Evolutionary conservation across 1,140 invertebrate genomes (phyloP).

Genomic region (Diprion similis): DNA sequence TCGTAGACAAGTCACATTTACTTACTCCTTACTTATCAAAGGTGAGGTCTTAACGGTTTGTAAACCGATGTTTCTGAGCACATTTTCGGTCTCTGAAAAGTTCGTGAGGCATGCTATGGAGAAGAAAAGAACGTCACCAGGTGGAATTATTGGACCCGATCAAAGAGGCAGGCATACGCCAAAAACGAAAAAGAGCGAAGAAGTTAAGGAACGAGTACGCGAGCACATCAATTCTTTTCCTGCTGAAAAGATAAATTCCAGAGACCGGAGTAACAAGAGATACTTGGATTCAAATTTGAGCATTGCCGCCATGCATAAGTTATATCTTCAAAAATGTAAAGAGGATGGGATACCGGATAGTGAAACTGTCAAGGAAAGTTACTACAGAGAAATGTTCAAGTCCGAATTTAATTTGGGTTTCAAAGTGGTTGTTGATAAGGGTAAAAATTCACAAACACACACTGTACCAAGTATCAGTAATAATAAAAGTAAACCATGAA

Average conservation of each 20-base stretch:
- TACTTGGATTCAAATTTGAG: conserved; percentile 36
- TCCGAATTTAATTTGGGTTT: conserved; percentile 43
- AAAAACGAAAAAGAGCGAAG: conserved; percentile 42
- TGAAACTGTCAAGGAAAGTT: conserved; percentile 42
- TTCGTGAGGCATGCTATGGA: conserved; percentile 41
- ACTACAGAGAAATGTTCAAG: conserved; percentile 45
- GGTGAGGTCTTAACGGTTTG: conserved; percentile 39
- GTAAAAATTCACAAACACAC: not conserved
- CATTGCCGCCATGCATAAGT: conserved; percentile 40
- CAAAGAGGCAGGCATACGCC: conserved; percentile 38
- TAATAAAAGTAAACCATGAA: conserved; percentile 15
- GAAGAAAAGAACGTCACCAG: conserved; percentile 37
- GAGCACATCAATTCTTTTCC: conserved; percentile 39
- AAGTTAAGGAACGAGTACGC: conserved; percentile 35
- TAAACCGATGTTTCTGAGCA: conserved; percentile 45
- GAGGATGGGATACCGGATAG: conserved; percentile 32
- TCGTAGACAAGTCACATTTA: conserved; percentile 41
- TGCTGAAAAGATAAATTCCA: conserved; percentile 29
- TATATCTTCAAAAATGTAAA: conserved; percentile 37
- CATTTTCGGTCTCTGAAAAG: conserved; percentile 41
- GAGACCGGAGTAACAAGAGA: conserved; percentile 26
- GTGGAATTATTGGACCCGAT: conserved; percentile 36
- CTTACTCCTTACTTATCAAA: conserved; percentile 37
- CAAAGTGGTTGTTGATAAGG: conserved; percentile 26
- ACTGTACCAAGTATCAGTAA: conserved; percentile 4